These are phyloP conservation scores for Leptocoma aspasia DNA, from an alignment of 2,113 vertebrate species.

Conservation along the genomic window DNA sequence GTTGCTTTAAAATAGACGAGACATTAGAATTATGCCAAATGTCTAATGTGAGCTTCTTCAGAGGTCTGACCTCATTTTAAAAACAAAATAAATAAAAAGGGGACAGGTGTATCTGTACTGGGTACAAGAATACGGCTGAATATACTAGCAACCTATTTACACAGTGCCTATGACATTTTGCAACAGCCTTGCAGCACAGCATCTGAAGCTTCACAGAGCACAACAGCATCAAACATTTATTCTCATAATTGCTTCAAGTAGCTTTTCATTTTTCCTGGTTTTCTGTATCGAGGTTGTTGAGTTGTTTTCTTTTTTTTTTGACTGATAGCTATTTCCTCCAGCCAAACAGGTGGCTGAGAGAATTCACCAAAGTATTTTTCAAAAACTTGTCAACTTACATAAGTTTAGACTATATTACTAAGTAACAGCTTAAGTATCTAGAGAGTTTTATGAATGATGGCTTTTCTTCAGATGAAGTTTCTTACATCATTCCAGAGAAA, in stretches of 20 bases:
- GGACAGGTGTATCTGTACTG: background rate
- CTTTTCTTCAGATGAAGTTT: background rate
- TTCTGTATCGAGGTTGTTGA: rapidly evolving
- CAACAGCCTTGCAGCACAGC: background rate
- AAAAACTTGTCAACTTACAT: background rate
- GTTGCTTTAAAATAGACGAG: background rate
- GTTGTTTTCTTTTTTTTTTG: background rate
- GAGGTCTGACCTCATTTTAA: background rate
- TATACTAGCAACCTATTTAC: background rate
- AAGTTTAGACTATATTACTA: background rate
- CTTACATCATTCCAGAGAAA: background rate
- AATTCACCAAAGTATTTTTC: background rate
- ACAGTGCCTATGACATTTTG: background rate
- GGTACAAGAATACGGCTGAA: background rate
- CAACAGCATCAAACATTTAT: background rate
- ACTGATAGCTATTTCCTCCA: background rate
- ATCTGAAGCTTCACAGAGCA: background rate
- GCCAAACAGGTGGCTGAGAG: background rate
- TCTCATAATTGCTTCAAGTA: background rate
- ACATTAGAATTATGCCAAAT: background rate
- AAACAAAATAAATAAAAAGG: background rate
- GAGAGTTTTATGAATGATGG: background rate
- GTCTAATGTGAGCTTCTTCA: background rate
- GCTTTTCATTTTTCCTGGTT: background rate
- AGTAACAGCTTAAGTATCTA: background rate